These are phyloP conservation scores for Tineola bisselliella DNA, from an alignment of 2,888 invertebrate species.

Conservation along the genomic window DNA sequence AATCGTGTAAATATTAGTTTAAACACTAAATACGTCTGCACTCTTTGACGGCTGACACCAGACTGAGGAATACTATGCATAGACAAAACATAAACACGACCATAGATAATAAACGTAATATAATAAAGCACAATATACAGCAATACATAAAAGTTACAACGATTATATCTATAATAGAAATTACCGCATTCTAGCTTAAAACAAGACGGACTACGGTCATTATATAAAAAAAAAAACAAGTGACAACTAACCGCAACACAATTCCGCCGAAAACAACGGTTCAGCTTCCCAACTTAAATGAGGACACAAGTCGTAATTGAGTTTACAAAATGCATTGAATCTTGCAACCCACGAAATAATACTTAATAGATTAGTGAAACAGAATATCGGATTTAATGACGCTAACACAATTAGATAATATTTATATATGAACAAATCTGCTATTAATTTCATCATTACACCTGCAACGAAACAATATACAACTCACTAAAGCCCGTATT, in stretches of 20 bases:
- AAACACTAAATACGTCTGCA: too few relatives aligned
- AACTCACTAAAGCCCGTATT: too few relatives aligned
- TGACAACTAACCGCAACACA: background rate
- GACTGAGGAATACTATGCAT: too few relatives aligned
- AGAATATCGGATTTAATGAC: background rate
- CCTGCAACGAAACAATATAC: background rate
- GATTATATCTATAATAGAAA: too few relatives aligned
- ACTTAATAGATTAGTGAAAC: background rate
- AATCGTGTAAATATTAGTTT: too few relatives aligned
- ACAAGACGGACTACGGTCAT: too few relatives aligned
- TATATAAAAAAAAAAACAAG: background rate
- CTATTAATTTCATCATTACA: background rate
- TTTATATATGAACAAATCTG: background rate
- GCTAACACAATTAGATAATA: background rate
- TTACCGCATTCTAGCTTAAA: too few relatives aligned
- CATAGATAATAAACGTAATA: too few relatives aligned
- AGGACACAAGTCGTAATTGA: background rate
- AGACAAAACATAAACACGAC: too few relatives aligned
- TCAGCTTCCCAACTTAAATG: background rate
- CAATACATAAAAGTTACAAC: too few relatives aligned
- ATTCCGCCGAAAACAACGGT: background rate
- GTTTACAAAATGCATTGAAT: background rate
- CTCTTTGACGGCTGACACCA: too few relatives aligned
- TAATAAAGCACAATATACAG: too few relatives aligned
- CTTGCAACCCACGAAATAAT: background rate